Evolutionary conservation across 1,140 invertebrate genomes (phyloP), one percentile per base, ranked within the genome.

Genomic region (Leguminivora glycinivorella): DNA sequence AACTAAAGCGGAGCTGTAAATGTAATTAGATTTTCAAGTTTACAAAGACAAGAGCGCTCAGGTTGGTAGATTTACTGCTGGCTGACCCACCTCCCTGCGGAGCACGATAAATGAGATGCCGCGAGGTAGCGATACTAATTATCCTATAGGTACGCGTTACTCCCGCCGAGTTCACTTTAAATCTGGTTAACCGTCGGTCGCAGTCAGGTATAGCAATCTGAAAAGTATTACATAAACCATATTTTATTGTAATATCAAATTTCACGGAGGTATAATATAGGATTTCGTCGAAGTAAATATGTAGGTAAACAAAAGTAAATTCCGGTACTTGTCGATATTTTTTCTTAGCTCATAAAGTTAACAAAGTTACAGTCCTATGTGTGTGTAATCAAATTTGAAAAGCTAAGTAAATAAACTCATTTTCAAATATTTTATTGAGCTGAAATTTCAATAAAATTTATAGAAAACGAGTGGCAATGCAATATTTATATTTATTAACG

Each of bases 1-100:
- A 84, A 85, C 78, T 86, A 85, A 86, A 88, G 80, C 84, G 75
- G 79, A 82, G 83, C 82, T 87, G 87, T 90, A 90, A 89, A 90
- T 88, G 87, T 90, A 90, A 89, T 90, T 88, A 90, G 86, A 89
- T 90, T 90, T 89, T 85, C 85, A 84, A 88, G 83, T 88, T 89
- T 88, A 89, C 86, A 88, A 89, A 89, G 86, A 88, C 85, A 85
- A 83, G 82, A 81, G 80, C 77, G 79, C 84, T 84, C 85, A 87
- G 87, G 86, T 88, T 82, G 79, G 81, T 84, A 85, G 86, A 90
- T 89, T 90, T 90, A 88, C 83, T 85, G 84, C 83, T 78, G 75
- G 89, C 83, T 88, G 86, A 89, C 87, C 89, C 82, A 80, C 85
- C 83, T 87, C 87, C 85, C 85, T 70, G 72, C 72, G 84, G 88